Conservation (phyloP, 1,140 invertebrate genomes). For the Drosophila novamexicana region DNA sequence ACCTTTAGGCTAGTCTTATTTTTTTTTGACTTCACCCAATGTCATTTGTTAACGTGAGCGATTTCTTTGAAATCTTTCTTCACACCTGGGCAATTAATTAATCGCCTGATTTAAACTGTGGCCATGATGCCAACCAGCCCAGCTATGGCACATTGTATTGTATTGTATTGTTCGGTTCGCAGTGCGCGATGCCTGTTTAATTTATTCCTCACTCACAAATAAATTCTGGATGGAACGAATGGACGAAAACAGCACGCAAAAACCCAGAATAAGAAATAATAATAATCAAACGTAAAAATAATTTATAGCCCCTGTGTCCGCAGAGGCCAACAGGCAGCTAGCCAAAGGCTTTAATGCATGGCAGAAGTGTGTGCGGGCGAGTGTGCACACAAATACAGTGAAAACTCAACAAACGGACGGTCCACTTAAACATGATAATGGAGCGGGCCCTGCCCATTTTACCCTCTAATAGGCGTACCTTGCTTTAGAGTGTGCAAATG, state of each 20-base stretch:
- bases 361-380: conserved; percentile 1
- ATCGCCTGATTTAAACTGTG: conserved; percentile 19
- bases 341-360: conserved; percentile 18
- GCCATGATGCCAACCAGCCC: neutral
- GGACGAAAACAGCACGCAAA: conserved; percentile 27
- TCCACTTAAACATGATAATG: too few species aligned
- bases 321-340: conserved; percentile 29
- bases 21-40: neutral
- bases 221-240: conserved; percentile 43
- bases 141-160: conserved; percentile 4
- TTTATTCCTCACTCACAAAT: conserved; percentile 74
- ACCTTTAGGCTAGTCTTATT: neutral
- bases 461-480: too few species aligned
- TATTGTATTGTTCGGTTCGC: conserved; percentile 9
- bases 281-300: conserved; percentile 81
- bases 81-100: conserved; percentile 57
- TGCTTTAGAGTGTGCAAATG: too few species aligned
- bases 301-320: conserved; percentile 64
- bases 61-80: conserved; percentile 20
- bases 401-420: too few species aligned
- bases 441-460: too few species aligned
- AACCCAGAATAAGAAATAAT: conserved; percentile 70
- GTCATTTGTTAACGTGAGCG: conserved; percentile 3
- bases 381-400: too few species aligned
- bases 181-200: conserved; percentile 58